Evolutionary conservation across 1,140 invertebrate genomes (phyloP).

Genomic region (Aphaenogaster rudis): DNA sequence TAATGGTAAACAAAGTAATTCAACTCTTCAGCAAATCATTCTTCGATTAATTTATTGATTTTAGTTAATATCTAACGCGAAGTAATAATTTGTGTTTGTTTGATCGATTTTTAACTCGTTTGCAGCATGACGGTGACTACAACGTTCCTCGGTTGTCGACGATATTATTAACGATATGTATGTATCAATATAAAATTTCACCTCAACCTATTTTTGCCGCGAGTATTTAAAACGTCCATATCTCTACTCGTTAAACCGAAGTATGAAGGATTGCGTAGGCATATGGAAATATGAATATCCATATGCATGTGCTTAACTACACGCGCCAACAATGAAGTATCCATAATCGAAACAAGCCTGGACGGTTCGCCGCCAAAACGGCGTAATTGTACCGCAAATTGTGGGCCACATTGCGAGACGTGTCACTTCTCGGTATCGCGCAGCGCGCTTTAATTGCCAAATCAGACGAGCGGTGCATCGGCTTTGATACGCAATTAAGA

Average conservation of each 20-base stretch:
- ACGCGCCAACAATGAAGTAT: constrained; percentile 21
- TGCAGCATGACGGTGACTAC: not conserved
- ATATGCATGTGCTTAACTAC: not conserved
- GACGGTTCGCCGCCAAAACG: not conserved
- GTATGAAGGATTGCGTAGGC: not conserved
- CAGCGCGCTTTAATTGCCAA: constrained; percentile 55
- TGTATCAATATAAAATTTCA: constrained; percentile 11
- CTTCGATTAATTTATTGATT: not conserved
- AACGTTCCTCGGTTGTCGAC: not conserved
- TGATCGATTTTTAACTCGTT: not conserved
- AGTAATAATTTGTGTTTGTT: not conserved
- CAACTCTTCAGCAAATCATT: not conserved
- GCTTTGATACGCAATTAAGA: constrained; percentile 71
- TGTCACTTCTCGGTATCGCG: constrained; percentile 9
- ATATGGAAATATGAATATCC: constrained; percentile 5
- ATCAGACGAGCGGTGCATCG: not conserved
- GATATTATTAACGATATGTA: constrained; percentile 1
- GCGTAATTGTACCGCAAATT: constrained; percentile 12
- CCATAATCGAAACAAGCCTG: constrained; percentile 9
- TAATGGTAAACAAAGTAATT: not conserved
- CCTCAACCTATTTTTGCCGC: not conserved
- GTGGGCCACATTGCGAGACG: not conserved
- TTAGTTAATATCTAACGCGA: not conserved
- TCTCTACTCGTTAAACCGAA: constrained; percentile 24
- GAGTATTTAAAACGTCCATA: not conserved